phyloP scores from a whole-genome alignment of 1,140 invertebrate genomes.

The Danaus plexippus region DNA sequence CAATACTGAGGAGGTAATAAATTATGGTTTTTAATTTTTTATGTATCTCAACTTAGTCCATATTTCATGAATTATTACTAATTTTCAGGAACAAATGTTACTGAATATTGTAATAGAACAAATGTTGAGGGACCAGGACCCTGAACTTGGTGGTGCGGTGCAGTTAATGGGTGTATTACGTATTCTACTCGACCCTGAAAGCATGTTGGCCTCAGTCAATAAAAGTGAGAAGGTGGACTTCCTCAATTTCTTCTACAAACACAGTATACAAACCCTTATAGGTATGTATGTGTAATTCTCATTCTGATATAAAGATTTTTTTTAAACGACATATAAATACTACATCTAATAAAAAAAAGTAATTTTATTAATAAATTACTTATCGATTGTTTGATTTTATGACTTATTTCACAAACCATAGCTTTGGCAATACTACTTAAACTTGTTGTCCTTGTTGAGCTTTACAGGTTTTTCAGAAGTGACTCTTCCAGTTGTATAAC shows the following conservation, averaged over 20 bases:
- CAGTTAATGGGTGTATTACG: slow-evolving; percentile 95
- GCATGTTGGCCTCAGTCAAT: slow-evolving; percentile 94
- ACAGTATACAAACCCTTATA: slow-evolving; percentile 96
- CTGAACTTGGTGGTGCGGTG: slow-evolving; percentile 95
- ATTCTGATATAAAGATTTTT: too few relatives aligned
- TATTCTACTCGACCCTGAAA: slow-evolving; percentile 97
- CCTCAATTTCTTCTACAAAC: slow-evolving; percentile 98
- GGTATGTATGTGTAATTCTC: slow-evolving; percentile 70
- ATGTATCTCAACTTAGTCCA: neutral
- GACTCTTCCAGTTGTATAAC: too few relatives aligned
- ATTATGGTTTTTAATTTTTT: slow-evolving; percentile 10
- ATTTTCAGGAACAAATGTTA: slow-evolving; percentile 89
- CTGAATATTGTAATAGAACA: slow-evolving; percentile 98
- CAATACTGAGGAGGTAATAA: slow-evolving; percentile 86
- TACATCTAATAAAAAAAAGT: too few relatives aligned
- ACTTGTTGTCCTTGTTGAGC: too few relatives aligned
- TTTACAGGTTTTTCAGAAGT: too few relatives aligned
- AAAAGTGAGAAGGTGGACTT: slow-evolving; percentile 99
- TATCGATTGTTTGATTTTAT: too few relatives aligned
- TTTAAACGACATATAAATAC: too few relatives aligned
- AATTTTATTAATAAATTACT: too few relatives aligned
- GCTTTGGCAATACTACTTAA: too few relatives aligned
- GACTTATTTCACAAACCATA: too few relatives aligned
- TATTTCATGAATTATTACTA: slow-evolving; percentile 11
- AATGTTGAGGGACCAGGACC: slow-evolving; percentile 89